Conservation (phyloP, 1,140 invertebrate genomes). For the Drosophila baimaii region DNA sequence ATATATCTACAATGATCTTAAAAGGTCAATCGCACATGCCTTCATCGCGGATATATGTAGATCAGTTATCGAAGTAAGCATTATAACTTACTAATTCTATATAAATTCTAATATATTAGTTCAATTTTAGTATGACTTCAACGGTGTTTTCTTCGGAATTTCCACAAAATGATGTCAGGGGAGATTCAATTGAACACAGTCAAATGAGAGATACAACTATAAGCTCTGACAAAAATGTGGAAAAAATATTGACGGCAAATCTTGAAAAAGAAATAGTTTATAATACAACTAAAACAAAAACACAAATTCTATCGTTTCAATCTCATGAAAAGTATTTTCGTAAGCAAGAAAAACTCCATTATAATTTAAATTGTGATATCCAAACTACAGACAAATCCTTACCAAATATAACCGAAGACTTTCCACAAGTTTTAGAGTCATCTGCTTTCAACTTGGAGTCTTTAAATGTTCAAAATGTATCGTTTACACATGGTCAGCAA, state of each 20-base stretch:
- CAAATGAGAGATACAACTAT: not conserved
- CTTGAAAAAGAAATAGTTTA: not conserved
- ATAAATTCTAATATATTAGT: not conserved
- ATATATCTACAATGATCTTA: conserved; percentile 33
- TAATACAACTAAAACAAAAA: not conserved
- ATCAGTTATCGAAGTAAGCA: conserved; percentile 42
- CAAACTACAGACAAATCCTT: not conserved
- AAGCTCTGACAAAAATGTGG: not conserved
- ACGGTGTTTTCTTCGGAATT: not conserved
- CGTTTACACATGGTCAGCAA: conserved; percentile 62
- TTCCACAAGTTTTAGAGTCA: not conserved
- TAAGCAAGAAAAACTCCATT: conserved; percentile 18
- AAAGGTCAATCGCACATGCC: conserved; percentile 27
- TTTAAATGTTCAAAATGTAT: conserved; percentile 63
- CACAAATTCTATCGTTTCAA: not conserved
- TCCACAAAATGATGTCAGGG: not conserved
- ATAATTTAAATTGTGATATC: conserved; percentile 8
- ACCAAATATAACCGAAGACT: not conserved
- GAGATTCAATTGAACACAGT: not conserved
- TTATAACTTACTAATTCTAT: not conserved
- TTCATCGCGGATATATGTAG: not conserved
- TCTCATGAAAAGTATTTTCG: conserved; percentile 38
- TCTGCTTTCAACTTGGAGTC: conserved; percentile 6
- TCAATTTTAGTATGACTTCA: conserved; percentile 6
- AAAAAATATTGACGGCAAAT: not conserved